phyloP scores from a whole-genome alignment of 2,888 invertebrate species.

The Baccha elongata region DNA sequence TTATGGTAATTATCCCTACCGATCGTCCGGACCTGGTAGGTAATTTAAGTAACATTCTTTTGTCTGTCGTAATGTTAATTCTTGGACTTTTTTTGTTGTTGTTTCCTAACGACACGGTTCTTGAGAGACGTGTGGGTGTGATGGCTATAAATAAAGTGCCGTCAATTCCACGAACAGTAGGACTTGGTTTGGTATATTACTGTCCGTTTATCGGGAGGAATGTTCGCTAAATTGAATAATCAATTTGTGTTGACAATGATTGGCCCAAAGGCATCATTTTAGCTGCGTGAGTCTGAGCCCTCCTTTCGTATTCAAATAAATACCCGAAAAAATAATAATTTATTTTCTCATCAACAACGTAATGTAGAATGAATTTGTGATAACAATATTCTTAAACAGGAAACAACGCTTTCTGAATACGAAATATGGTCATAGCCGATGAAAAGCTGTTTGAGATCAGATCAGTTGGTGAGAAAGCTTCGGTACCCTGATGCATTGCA shows the following conservation, averaged over 20 bases:
- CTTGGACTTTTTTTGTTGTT: slow-evolving; percentile 60
- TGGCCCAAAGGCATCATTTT: slow-evolving; percentile 26
- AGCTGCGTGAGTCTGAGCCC: slow-evolving; percentile 21
- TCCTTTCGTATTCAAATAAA: slow-evolving; percentile 11
- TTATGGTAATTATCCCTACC: slow-evolving; percentile 61
- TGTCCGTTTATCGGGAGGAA: slow-evolving; percentile 67
- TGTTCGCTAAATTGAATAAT: slow-evolving; percentile 73
- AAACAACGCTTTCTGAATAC: slow-evolving; percentile 71
- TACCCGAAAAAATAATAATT: slow-evolving; percentile 30
- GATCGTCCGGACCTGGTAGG: slow-evolving; percentile 58
- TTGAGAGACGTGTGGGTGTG: slow-evolving; percentile 57
- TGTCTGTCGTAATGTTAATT: slow-evolving; percentile 50
- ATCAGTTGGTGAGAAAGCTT: slow-evolving; percentile 40
- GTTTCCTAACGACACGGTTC: slow-evolving; percentile 62
- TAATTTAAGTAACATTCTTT: slow-evolving; percentile 60
- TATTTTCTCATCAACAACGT: slow-evolving; percentile 47
- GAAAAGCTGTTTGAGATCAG: slow-evolving; percentile 59
- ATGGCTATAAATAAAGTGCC: slow-evolving; percentile 67
- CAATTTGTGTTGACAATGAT: slow-evolving; percentile 58
- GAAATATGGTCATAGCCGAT: slow-evolving; percentile 68
- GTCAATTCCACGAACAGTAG: slow-evolving; percentile 71
- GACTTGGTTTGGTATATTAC: slow-evolving; percentile 34
- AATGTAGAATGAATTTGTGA: slow-evolving; percentile 70
- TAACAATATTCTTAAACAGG: slow-evolving; percentile 71
- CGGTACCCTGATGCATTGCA: slow-evolving; percentile 13